phyloP scores from a whole-genome alignment of 1,140 invertebrate species.

The Scylla paramamosain region DNA sequence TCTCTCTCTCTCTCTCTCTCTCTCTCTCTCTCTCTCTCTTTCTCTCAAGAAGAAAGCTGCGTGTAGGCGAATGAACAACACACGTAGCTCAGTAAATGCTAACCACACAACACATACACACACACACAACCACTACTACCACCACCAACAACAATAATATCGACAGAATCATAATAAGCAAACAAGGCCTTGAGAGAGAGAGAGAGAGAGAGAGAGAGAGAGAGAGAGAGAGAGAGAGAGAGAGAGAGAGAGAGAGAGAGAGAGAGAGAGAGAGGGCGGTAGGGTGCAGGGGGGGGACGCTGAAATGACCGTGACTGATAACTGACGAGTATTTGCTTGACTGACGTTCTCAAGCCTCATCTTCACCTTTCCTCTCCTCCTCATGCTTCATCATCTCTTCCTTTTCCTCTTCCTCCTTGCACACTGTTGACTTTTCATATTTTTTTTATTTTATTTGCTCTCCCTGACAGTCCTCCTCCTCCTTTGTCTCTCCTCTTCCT shows the following conservation, averaged over 20 bases:
- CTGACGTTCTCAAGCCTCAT: background rate
- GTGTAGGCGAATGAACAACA: too few species aligned
- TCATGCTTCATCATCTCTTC: too few species aligned
- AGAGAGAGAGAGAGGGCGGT: background rate
- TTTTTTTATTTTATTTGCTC: too few species aligned
- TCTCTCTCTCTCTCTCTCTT: too few species aligned
- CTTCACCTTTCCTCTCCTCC: too few species aligned
- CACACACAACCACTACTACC: too few species aligned
- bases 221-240: background rate
- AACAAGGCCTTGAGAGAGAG: background rate
- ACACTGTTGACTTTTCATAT: too few species aligned
- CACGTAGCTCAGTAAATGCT: too few species aligned
- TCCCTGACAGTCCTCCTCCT: background rate
- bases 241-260: slow-evolving; percentile 3
- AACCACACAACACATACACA: too few species aligned
- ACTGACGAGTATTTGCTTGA: background rate
- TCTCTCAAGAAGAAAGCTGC: too few species aligned
- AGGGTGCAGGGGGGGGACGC: background rate
- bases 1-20: too few species aligned
- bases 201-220: slow-evolving; percentile 10
- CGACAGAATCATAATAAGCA: background rate
- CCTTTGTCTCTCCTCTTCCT: background rate
- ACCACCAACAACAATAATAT: too few species aligned
- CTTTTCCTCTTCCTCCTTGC: background rate
- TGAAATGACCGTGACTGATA: background rate